phyloP scores from a whole-genome alignment of 2,797 vertebrate genomes.

The Leucoraja ocellata region DNA sequence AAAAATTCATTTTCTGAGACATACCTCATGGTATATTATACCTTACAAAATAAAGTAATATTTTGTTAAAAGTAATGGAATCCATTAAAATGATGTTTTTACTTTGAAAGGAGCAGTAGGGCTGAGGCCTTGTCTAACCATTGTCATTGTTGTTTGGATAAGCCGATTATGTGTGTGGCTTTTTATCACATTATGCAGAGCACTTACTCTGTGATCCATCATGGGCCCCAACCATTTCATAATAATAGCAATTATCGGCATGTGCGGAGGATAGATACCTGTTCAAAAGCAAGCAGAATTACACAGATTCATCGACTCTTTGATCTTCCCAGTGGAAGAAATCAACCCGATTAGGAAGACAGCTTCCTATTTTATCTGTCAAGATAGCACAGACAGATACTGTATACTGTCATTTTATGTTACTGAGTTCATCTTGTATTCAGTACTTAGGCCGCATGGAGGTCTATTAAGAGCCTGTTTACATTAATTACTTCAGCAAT shows the following conservation, averaged over 20 bases:
- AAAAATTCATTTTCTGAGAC: not conserved
- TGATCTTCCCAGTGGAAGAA: not conserved
- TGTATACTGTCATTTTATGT: not conserved
- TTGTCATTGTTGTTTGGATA: not conserved
- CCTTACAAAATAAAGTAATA: not conserved
- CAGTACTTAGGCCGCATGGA: not conserved
- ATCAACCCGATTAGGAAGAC: not conserved
- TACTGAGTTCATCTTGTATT: not conserved
- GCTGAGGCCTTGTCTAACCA: not conserved
- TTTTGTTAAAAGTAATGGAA: not conserved
- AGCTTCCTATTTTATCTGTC: not conserved
- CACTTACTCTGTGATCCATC: not conserved
- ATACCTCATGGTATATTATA: not conserved
- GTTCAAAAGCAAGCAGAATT: slow-evolving; percentile 9
- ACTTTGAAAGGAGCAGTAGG: not conserved
- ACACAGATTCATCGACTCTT: not conserved
- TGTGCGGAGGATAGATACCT: not conserved
- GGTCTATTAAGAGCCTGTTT: not conserved
- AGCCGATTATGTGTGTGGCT: not conserved
- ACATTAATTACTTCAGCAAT: slow-evolving; percentile 1
- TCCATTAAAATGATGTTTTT: not conserved
- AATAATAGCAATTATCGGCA: not conserved
- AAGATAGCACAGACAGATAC: not conserved
- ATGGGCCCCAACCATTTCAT: not conserved
- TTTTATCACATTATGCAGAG: not conserved